A percentile compares a stretch with the other conserved stretches of the same genome.
Conservation (phyloP, 2,797 vertebrate species). For the Bucorvus abyssinicus region DNA sequence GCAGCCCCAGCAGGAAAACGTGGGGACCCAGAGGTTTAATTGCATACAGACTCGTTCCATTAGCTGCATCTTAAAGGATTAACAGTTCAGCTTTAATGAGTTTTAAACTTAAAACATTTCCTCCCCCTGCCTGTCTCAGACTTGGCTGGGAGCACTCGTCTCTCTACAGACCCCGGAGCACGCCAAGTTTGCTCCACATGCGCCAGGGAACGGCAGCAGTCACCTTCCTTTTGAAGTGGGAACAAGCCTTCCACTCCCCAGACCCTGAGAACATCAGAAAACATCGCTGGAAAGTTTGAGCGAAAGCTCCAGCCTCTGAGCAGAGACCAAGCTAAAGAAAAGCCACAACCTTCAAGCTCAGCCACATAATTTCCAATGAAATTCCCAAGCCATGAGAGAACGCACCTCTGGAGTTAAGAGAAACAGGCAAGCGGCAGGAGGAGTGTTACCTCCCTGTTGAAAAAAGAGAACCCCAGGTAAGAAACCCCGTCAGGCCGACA, state of each 20-base stretch:
- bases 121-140: background rate
- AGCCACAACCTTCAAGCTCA: background rate
- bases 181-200: background rate
- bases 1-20: background rate
- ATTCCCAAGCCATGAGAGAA: background rate
- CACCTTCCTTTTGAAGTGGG: background rate
- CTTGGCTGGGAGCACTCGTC: background rate
- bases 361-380: background rate
- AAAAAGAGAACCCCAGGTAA: background rate
- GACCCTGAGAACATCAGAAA: background rate
- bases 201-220: background rate
- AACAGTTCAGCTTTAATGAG: background rate
- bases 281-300: background rate
- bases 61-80: background rate
- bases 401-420: background rate
- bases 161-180: background rate
- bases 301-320: background rate
- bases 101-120: background rate
- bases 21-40: background rate
- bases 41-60: background rate
- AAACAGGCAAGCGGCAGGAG: background rate
- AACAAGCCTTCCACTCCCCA: background rate
- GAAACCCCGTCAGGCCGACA: rapidly evolving
- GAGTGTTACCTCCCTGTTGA: background rate
- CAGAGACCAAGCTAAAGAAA: background rate